Conservation (phyloP, 2,113 vertebrate species). For the Orcinus orca region DNA sequence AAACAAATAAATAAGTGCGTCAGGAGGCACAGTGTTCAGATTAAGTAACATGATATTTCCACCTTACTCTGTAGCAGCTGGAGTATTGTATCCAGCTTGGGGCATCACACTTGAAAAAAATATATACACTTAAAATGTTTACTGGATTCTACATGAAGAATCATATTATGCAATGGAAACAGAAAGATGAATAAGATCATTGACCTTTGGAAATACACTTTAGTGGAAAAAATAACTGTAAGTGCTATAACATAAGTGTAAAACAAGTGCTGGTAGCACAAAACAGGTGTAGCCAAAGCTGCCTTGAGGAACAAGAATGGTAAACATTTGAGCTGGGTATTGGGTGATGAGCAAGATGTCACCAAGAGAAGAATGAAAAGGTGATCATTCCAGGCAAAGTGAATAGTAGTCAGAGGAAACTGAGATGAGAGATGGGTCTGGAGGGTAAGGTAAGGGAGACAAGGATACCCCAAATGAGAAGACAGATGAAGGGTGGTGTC, state of each 20-base stretch:
- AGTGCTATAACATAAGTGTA: background rate
- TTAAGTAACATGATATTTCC: background rate
- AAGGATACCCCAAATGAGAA: background rate
- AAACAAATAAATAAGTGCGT: background rate
- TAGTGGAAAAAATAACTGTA: background rate
- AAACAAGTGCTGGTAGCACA: background rate
- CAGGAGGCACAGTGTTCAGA: background rate
- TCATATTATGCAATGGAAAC: background rate
- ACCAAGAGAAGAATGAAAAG: background rate
- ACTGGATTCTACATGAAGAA: background rate
- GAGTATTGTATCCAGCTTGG: background rate
- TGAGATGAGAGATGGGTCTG: background rate
- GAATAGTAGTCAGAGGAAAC: background rate
- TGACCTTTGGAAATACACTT: background rate
- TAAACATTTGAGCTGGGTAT: background rate
- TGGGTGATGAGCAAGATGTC: background rate
- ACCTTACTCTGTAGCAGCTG: background rate
- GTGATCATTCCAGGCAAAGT: background rate
- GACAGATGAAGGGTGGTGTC: background rate
- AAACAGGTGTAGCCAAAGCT: background rate
- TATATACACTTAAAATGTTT: background rate
- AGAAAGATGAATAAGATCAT: background rate
- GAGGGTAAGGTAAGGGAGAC: fast-evolving
- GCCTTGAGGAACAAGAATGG: background rate
- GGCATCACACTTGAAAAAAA: background rate